These are phyloP conservation scores for Periophthalmodon schlosseri DNA, from an alignment of 2,113 vertebrate species.

Conservation along the genomic window DNA sequence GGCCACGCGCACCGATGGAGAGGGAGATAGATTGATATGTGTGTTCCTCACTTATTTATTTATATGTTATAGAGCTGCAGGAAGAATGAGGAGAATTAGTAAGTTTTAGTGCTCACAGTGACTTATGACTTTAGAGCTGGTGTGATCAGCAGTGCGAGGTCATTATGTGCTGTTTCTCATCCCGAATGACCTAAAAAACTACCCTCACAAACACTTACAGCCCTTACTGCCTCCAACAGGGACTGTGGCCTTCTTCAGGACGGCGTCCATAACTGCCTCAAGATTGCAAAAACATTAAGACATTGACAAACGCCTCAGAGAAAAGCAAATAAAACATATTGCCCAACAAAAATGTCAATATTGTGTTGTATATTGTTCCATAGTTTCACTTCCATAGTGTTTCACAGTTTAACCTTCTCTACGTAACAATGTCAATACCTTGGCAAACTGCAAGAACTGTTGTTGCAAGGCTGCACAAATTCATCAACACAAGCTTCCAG, in stretches of 20 bases:
- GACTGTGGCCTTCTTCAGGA: neutral
- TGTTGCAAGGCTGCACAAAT: slow-evolving; percentile 40
- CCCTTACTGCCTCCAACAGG: slow-evolving; percentile 17
- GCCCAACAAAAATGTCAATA: neutral
- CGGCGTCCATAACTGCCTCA: neutral
- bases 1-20: slow-evolving; percentile 58
- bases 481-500: slow-evolving; percentile 43
- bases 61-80: slow-evolving; percentile 63
- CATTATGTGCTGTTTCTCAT: slow-evolving; percentile 46
- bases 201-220: slow-evolving; percentile 10
- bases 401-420: slow-evolving; percentile 28
- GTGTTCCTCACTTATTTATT: slow-evolving; percentile 79
- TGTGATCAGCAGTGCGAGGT: slow-evolving; percentile 51
- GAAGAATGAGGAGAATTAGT: slow-evolving; percentile 74
- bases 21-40: slow-evolving; percentile 81
- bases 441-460: slow-evolving; percentile 37
- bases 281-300: neutral
- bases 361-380: neutral
- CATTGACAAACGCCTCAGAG: neutral
- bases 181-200: slow-evolving; percentile 45
- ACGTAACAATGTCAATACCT: slow-evolving; percentile 24
- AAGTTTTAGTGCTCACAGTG: slow-evolving; percentile 65
- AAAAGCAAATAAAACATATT: neutral
- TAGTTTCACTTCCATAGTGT: slow-evolving; percentile 14
- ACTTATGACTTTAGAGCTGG: slow-evolving; percentile 59